phyloP scores from a whole-genome alignment of 2,113 vertebrate species.

The Ploceus nigricollis region DNA sequence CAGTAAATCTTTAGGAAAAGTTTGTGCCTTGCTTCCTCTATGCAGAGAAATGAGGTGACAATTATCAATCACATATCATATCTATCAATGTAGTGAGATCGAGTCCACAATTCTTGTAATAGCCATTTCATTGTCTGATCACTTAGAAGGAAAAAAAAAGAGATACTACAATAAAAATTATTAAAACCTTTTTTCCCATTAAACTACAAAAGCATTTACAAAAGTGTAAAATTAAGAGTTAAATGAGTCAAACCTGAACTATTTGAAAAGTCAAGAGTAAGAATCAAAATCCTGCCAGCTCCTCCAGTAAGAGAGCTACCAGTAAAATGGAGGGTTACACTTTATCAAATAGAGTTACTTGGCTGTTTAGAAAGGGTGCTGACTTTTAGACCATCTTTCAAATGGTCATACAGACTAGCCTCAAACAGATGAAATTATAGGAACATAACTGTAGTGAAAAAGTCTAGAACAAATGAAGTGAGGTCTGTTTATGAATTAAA shows the following conservation, averaged over 20 bases:
- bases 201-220: background rate
- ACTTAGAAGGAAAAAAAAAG: background rate
- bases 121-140: background rate
- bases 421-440: background rate
- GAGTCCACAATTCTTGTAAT: background rate
- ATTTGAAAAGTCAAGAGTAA: background rate
- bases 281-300: background rate
- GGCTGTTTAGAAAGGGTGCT: background rate
- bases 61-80: background rate
- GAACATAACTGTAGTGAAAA: background rate
- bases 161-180: background rate
- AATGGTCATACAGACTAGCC: background rate
- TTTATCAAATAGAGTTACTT: background rate
- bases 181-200: fast-evolving
- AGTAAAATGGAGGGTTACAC: background rate
- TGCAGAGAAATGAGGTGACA: no score
- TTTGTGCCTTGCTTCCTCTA: no score
- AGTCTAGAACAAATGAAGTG: background rate
- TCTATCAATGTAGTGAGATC: background rate
- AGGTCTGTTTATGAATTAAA: background rate
- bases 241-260: background rate
- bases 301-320: background rate
- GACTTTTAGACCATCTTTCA: background rate
- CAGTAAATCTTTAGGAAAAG: no score
- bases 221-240: background rate